Evolutionary conservation across 1,140 invertebrate genomes (phyloP), one percentile per base, ranked within the genome.

Genomic region (Bombus affinis): DNA sequence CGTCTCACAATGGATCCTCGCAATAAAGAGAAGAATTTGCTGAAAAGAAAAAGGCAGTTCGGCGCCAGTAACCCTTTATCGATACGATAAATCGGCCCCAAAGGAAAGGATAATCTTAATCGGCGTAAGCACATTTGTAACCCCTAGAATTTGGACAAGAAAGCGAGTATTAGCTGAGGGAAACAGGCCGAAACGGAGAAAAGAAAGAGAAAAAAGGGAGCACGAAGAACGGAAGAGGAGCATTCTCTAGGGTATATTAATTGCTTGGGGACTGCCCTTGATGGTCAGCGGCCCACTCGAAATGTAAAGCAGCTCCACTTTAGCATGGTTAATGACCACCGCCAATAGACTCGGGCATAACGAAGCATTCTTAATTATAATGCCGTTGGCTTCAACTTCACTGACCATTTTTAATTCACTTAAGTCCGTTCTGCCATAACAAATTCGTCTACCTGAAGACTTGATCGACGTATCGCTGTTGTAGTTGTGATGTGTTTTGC

Each of bases 321-420:
- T 68, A 72, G 68, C 83, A 89, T 87, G 83, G 82, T 91, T 86
- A 72, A 88, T 79, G 71, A 66, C 77, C 86, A 88, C 76, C 74
- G 85, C 83, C 89, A 81, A 86, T 91, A 82, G 81, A 70, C 77
- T 89, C 80, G 72, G 82, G 87, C 88, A 92, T 92, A 94, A 93
- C 93, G 93, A 94, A 90, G 92, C 93, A 91, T 94, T 91, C 92
- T 92, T 94, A 94, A 94, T 93, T 91, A 89, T 92, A 93, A 94
- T 94, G 91, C 89, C 86, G 83, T 93, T 91, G 83, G 76, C 78
- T 90, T 91, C 92, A 89, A 89, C 88, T 88, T 89, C 87, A 86
- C 86, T 86, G 92, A 91, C 92, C 89, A 93, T 91, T 93, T 92
- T 92, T 94, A 93, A 94, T 93, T 88, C 78, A 88, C 90, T 93